A percentile compares a stretch with the other conserved stretches of the same genome.
Evolutionary conservation across 2,113 vertebrate species (phyloP).

Genomic region (Boleophthalmus pectinirostris): DNA sequence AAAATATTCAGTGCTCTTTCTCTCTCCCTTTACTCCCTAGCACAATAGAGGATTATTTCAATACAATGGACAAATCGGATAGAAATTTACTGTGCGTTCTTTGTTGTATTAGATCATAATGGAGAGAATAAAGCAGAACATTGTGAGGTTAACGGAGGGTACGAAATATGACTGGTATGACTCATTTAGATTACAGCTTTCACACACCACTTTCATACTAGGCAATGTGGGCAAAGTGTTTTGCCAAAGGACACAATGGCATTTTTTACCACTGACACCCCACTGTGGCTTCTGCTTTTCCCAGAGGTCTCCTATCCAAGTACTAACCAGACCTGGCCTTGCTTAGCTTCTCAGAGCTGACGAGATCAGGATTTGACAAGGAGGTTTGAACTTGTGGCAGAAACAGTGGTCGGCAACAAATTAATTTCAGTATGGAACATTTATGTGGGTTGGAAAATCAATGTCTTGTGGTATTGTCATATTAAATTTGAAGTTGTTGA

Average conservation of each 20-base stretch:
- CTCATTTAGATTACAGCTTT: not conserved
- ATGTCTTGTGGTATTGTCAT: not conserved
- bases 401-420: not conserved
- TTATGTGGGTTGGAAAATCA: not conserved
- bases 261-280: too few species aligned
- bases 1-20: slow-evolving; percentile 45
- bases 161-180: not conserved
- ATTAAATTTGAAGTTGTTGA: not conserved
- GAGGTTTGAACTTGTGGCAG: not conserved
- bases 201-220: too few species aligned
- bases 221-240: too few species aligned
- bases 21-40: not conserved
- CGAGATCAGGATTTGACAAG: too few species aligned
- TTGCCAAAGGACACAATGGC: too few species aligned
- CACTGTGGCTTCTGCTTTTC: too few species aligned
- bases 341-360: too few species aligned
- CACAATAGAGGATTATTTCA: slow-evolving; percentile 10
- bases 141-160: not conserved
- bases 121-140: not conserved
- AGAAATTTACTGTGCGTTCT: slow-evolving; percentile 5
- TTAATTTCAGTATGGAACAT: not conserved
- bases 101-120: slow-evolving; percentile 1
- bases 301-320: too few species aligned
- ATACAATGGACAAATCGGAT: not conserved
- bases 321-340: too few species aligned